Percentiles rank a stretch among this genome's conserved stretches.
phyloP scores from a whole-genome alignment of 2,888 invertebrate species.

The Palloptera scutellata region DNA sequence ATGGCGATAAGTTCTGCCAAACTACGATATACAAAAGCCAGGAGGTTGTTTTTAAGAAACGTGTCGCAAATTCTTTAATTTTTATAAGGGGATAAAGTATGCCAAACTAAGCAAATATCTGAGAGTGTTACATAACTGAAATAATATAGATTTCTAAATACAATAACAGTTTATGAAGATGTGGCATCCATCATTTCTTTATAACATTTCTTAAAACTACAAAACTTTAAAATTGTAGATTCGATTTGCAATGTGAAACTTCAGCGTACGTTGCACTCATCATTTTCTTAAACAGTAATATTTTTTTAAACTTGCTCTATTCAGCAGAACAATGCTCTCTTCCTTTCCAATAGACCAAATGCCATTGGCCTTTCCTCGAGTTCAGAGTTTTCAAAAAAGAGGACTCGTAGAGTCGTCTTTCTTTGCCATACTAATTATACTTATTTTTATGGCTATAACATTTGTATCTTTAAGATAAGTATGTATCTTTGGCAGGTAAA shows the following conservation, averaged over 20 bases:
- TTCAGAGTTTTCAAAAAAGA: neutral
- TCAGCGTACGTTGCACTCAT: neutral
- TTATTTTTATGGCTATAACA: neutral
- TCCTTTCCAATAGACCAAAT: conserved; percentile 29
- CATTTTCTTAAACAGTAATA: neutral
- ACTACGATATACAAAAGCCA: too few species aligned
- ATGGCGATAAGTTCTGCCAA: too few species aligned
- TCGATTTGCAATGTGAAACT: neutral
- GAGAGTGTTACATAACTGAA: too few species aligned
- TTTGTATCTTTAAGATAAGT: neutral
- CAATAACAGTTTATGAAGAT: too few species aligned
- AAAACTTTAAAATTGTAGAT: too few species aligned
- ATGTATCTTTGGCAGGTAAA: conserved; percentile 14
- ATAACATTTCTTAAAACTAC: conserved; percentile 17
- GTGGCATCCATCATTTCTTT: neutral
- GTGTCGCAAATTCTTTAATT: too few species aligned
- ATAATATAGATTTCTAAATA: too few species aligned
- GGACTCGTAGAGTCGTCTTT: neutral
- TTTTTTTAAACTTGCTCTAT: too few species aligned
- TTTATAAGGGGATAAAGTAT: too few species aligned
- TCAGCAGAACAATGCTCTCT: conserved; percentile 1
- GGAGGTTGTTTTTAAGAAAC: too few species aligned
- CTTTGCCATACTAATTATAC: neutral
- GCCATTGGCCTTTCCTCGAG: conserved; percentile 11
- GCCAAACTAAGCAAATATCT: too few species aligned